phyloP scores from a whole-genome alignment of 2,797 vertebrate species.

The Oophaga sylvatica region DNA sequence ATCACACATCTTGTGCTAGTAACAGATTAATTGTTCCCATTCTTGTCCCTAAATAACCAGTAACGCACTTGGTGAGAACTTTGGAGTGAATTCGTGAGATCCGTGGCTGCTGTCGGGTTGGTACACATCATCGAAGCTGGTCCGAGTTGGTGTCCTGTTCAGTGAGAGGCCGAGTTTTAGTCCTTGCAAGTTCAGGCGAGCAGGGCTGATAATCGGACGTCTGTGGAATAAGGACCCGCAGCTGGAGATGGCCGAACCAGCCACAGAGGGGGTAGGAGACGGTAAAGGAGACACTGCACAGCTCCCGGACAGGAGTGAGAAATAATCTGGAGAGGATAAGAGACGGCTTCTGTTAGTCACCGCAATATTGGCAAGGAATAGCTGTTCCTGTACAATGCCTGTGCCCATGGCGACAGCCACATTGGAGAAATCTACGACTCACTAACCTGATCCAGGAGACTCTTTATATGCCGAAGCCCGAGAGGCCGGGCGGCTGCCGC shows the following conservation, averaged over 20 bases:
- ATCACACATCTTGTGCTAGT: too few species aligned
- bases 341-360: not conserved
- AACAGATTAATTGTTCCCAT: not conserved
- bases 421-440: not conserved
- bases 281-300: conserved; percentile 82
- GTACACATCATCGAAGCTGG: conserved; percentile 72
- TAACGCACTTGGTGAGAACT: conserved; percentile 68
- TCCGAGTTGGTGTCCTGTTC: conserved; percentile 63
- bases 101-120: conserved; percentile 66
- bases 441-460: conserved; percentile 83
- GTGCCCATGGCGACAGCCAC: too few species aligned
- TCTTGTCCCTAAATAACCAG: not conserved
- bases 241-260: conserved; percentile 87
- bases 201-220: conserved; percentile 94
- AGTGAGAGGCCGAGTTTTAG: conserved; percentile 85
- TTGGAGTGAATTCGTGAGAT: conserved; percentile 69
- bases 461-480: conserved; percentile 78
- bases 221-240: conserved; percentile 83
- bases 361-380: too few species aligned
- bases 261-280: conserved; percentile 86
- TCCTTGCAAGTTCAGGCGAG: conserved; percentile 88
- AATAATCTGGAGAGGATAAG: conserved; percentile 79
- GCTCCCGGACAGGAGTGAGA: conserved; percentile 83
- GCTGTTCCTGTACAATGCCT: too few species aligned
- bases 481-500: conserved; percentile 86